phyloP scores from a whole-genome alignment of 2,797 vertebrate genomes.

The Molossus molossus region DNA sequence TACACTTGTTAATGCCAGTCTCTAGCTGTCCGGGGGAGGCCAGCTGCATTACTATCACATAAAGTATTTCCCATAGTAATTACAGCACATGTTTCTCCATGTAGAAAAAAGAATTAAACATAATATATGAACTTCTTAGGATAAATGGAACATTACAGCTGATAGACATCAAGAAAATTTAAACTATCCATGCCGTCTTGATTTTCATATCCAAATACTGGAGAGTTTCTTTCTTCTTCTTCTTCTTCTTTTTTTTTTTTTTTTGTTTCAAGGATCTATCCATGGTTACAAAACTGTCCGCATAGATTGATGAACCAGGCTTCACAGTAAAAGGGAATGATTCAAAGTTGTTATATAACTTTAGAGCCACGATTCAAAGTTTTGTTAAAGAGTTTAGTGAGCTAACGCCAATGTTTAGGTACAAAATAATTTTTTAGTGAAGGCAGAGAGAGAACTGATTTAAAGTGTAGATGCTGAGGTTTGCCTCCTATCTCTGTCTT shows the following conservation, averaged over 20 bases:
- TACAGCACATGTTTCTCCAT: background rate
- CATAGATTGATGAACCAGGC: conserved; percentile 11
- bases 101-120: conserved; percentile 11
- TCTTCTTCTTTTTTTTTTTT: background rate
- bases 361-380: background rate
- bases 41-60: background rate
- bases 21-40: background rate
- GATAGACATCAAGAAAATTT: background rate
- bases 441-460: background rate
- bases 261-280: background rate
- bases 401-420: background rate
- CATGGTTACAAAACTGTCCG: conserved; percentile 3
- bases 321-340: background rate
- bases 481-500: background rate
- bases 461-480: background rate
- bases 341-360: background rate
- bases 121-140: conserved; percentile 31
- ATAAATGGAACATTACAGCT: background rate
- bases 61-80: background rate
- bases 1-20: background rate
- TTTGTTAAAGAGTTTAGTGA: background rate
- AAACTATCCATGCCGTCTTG: background rate
- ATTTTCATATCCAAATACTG: background rate
- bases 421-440: background rate
- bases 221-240: background rate